Base-by-base conservation (phyloP, 2,797 vertebrate genomes). In the Tolypeutes matacus region DNA sequence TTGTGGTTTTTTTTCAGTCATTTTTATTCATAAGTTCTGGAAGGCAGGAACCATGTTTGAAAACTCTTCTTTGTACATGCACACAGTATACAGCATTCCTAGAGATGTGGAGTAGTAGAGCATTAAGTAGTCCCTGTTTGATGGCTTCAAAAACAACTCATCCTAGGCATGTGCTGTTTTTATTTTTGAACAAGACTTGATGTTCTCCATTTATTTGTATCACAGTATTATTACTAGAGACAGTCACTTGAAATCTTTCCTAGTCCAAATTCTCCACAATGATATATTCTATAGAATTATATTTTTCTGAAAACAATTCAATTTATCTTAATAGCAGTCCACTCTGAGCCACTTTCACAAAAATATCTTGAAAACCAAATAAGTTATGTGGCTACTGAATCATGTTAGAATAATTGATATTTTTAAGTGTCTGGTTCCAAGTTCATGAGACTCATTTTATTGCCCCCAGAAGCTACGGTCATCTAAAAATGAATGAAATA, bases 401-500 rank as follows among this genome's bases (percentile, higher is more conserved):
- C n/a, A 87, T 51, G 18, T 67, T 76, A 82, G 81, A 91, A 85
- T 72, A 73, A 82, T 73, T 88, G 8, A 29, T 87, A 85, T 87
- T 91, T 84, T 70, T 65, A 70, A 82, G 53, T 84, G 69, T 78
- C 42, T 69, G 21, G 88, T 92, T 89, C 72, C 46, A 51, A 36
- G 29, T 80, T 70, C 62, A 58, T 31, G 73, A 56, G 60, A 86
- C 86, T 89, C n/a, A 78, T 69, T 73, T 86, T 60, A 75, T 92
- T 75, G 9, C 25, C 21, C 2, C 1, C 8, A 53, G 56, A 42
- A 39, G 53, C 36, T 93, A 73, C 9, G 31, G 65, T 95, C 81
- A 91, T 51, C 31, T 84, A 86, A 97, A 89, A 86, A n/a, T 70
- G 56, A 86, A 90, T 86, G 46, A 84, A 86, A 84, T 92, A 78